Evolutionary conservation across 2,888 invertebrate species (phyloP), one percentile per base, ranked within the genome.

Genomic region (Ectemnius lituratus): DNA sequence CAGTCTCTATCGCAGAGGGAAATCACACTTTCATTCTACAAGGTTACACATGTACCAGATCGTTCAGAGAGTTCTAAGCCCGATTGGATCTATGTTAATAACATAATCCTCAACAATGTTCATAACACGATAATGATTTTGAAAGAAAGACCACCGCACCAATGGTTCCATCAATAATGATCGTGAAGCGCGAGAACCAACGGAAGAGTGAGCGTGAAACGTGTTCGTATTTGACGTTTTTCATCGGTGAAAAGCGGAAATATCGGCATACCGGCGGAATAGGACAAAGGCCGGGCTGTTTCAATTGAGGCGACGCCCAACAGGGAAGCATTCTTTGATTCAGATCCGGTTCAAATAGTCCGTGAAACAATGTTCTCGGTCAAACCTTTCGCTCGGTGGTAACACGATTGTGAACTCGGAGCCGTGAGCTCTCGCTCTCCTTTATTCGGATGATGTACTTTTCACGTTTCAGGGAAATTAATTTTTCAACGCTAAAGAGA

Each of bases 401-500:
- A 45, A 18, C 47, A 20, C 28, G 11, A 68, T 58, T 58, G 65
- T 37, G 37, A 37, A 37, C 37, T 37, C 8, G 1, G n/a, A 14
- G 14, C 52, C 16, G 11, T 14, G 47, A n/a, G 8, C 16, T 11
- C 52, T 6, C 52, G 52, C 16, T 52, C n/a, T 52, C 16, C n/a
- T 52, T 52, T 52, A 16, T 52, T 16, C n/a, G n/a, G 52, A 52
- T 37, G 37, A 16, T 16, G 52, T 52, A 52, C 16, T 52, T 52
- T 52, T 52, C 52, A 16, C 52, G 52, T 14, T 52, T 14, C 4
- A 5, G 52, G 2, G 16, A 52, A 52, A 52, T 52, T 52, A 52
- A 52, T 52, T 16, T 52, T 72, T 76, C 73, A 76, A 69, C 76
- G 59, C 45, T 75, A 66, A 70, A 72, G 16, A 61, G 67, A 71